Conservation (phyloP, 2,888 invertebrate species). For the Labia minor region DNA sequence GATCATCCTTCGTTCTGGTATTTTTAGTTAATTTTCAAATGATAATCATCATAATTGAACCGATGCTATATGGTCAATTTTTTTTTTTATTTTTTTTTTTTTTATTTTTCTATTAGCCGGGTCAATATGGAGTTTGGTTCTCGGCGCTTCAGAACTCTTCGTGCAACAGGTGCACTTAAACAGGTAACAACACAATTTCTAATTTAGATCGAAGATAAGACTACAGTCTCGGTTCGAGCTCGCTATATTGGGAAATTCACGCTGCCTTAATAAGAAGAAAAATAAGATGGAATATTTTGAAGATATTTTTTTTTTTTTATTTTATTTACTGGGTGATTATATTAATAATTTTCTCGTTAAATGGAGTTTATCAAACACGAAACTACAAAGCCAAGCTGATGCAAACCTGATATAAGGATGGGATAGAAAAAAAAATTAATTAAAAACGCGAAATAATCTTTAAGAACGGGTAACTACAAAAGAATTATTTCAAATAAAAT, state of each 20-base stretch:
- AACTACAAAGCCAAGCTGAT: neutral
- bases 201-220: neutral
- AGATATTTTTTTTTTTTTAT: too few relatives aligned
- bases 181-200: conserved; percentile 7
- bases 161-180: conserved; percentile 13
- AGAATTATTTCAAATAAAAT: too few relatives aligned
- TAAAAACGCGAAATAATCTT: too few relatives aligned
- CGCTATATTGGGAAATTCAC: conserved; percentile 3
- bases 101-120: neutral
- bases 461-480: too few relatives aligned
- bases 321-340: neutral
- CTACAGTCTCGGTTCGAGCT: neutral
- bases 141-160: neutral
- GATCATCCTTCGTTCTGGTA: too few relatives aligned
- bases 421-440: neutral
- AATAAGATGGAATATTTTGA: neutral
- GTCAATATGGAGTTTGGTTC: neutral
- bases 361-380: neutral
- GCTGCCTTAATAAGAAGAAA: neutral
- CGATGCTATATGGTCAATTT: neutral
- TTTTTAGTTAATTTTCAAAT: neutral
- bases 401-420: neutral
- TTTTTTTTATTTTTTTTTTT: neutral
- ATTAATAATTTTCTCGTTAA: conserved; percentile 2
- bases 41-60: conserved; percentile 2